phyloP scores from a whole-genome alignment of 2,888 invertebrate species.

The Cylloceria caligata region DNA sequence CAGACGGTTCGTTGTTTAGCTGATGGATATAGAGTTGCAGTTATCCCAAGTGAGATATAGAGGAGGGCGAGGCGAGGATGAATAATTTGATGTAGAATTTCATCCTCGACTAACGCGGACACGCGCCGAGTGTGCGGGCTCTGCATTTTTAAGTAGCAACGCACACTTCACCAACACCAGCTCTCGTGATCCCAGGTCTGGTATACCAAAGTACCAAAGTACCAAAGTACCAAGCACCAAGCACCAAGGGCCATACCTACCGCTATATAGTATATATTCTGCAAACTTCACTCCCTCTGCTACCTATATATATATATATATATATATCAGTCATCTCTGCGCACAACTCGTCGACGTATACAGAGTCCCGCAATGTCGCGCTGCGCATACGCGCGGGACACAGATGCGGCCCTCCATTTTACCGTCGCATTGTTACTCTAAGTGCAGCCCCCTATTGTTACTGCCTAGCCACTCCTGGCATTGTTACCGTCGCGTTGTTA shows the following conservation, averaged over 20 bases:
- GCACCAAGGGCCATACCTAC: slow-evolving; percentile 15
- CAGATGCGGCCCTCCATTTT: slow-evolving; percentile 83
- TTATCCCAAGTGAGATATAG: slow-evolving; percentile 4
- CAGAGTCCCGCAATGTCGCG: slow-evolving; percentile 34
- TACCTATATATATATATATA: slow-evolving; percentile 15
- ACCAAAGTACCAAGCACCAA: slow-evolving; percentile 56
- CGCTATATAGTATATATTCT: background rate
- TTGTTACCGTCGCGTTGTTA: slow-evolving; percentile 82
- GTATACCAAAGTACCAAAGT: slow-evolving; percentile 57
- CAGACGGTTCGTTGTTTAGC: slow-evolving; percentile 20
- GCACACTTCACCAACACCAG: slow-evolving; percentile 62
- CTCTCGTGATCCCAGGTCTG: slow-evolving; percentile 49
- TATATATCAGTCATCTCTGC: slow-evolving; percentile 12
- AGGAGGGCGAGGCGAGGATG: slow-evolving; percentile 46
- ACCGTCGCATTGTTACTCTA: slow-evolving; percentile 82
- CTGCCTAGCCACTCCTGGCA: slow-evolving; percentile 74
- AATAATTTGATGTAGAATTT: slow-evolving; percentile 68
- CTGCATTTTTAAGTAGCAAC: slow-evolving; percentile 68
- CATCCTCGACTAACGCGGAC: slow-evolving; percentile 67
- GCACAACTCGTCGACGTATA: slow-evolving; percentile 5
- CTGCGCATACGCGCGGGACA: slow-evolving; percentile 68
- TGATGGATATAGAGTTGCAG: slow-evolving; percentile 59
- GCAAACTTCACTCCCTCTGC: background rate
- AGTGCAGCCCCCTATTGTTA: slow-evolving; percentile 79
- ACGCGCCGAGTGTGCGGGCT: slow-evolving; percentile 64